Base-by-base conservation (phyloP, 2,113 vertebrate genomes). In the Sinosuthora webbiana region DNA sequence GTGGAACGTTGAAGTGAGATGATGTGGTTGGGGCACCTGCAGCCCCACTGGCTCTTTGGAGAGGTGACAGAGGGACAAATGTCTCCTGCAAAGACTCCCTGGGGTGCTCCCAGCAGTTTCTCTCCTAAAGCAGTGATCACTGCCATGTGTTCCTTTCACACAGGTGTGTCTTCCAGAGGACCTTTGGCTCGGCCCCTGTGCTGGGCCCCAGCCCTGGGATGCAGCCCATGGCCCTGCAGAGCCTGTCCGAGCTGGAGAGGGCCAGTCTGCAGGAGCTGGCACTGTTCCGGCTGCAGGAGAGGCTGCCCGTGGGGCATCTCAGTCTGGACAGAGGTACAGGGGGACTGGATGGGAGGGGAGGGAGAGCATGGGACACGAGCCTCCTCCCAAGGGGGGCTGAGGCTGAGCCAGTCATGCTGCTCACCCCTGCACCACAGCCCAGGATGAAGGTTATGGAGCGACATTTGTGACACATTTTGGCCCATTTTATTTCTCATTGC, bases 211-310 rank as follows among this genome's bases (percentile, higher is more conserved):
- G 77, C 45, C 6, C 37, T 7, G 17, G 17, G n/a, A 95, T 97
- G 96, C 87, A 94, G 79, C 90, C 94, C 0, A 16, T 60, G 92
- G 41, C 90, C n/a, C 88, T 97, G 90, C 94, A 96, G 39, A 95
- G 74, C 93, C 92, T 97, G 5, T 97, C 95, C 0, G 96, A 97
- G 90, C 23, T 97, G 90, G 96, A 97, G 25, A 80, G 96, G 37
- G 96, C 79, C 87, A 68, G 56, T 2, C 92, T 97, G 75, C 94
- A 78, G 20, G 95, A 96, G 64, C 56, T 97, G 3, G 83, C 94
- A 0, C 90, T 97, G 64, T 90, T 52, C 87, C 64, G 49, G 35
- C 92, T 97, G 79, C 95, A 78, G 86, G 76, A 94, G 74, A 93
- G 55, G 87, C 90, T 85, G 85, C 94, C 82, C 0, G 5, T 80